Evolutionary conservation across 2,797 vertebrate species (phyloP), one percentile per base, ranked within the genome.

Genomic region (Acanthurus tractus): DNA sequence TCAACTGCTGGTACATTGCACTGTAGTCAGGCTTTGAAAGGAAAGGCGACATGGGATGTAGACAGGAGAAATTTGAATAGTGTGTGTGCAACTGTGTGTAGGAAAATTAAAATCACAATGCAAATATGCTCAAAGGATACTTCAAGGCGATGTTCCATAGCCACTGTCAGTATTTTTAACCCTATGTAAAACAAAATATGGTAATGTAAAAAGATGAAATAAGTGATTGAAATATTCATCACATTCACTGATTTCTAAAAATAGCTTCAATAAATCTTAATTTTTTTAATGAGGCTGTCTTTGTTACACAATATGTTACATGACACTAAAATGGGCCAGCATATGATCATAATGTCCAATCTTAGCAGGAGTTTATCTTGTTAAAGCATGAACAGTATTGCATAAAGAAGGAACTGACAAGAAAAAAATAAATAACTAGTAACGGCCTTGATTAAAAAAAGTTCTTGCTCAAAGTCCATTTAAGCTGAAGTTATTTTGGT

Each of bases 51-150:
- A 29, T 29, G 29, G 55, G 62, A 73, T 64, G 68, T 54, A 77
- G 55, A 79, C 50, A 69, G 6, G 50, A 36, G 18, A 36, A 45
- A 76, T 76, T 71, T 84, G 70, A 78, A 88, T 85, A 68, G 14
- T 12, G 40, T 54, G 36, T 63, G 52, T 75, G 52, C 4, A 54
- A 38, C 46, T 48, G 50, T 50, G n/a, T 54, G 68, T 65, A 61
- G 64, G 58, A 55, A 83, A 53, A 89, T 72, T 20, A 17, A 66
- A 85, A 70, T 79, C 23, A 70, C 23, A 57, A 79, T 70, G 64
- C 48, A 89, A 84, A 88, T 81, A n/a, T 63, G 23, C 8, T 74
- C 15, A 61, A 65, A 76, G 45, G 61, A 53, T 57, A n/a, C 7
- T 52, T 70, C 48, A 56, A 42, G 56, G 44, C n/a, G 42, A 34